Conservation (phyloP, 2,888 invertebrate species). For the Drosophila macrospina region DNA sequence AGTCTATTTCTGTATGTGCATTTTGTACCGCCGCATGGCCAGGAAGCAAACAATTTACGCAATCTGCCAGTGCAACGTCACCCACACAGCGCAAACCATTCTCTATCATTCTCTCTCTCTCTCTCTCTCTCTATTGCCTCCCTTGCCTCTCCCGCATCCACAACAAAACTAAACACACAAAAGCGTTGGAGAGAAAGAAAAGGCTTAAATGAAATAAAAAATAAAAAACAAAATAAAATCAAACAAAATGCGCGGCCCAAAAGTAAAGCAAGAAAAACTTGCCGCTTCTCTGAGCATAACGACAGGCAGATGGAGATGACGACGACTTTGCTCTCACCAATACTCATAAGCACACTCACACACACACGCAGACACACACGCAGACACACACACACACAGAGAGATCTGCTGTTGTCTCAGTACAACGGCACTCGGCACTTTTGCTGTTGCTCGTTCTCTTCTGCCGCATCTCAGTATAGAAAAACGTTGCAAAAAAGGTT, state of each 20-base stretch:
- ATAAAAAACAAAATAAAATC: conserved; percentile 65
- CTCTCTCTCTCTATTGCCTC: neutral
- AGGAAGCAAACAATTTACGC: conserved; percentile 78
- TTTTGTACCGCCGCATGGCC: conserved; percentile 47
- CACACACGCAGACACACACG: conserved; percentile 9
- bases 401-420: conserved; percentile 26
- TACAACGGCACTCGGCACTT: conserved; percentile 27
- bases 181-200: conserved; percentile 32
- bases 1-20: conserved; percentile 37
- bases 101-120: conserved; percentile 2
- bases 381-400: conserved; percentile 17
- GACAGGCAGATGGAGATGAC: conserved; percentile 16
- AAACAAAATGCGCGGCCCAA: conserved; percentile 71
- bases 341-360: conserved; percentile 26
- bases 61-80: conserved; percentile 66
- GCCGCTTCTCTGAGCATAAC: conserved; percentile 42
- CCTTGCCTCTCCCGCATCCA: neutral
- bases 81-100: conserved; percentile 19
- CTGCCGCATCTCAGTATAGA: conserved; percentile 69
- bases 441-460: conserved; percentile 29
- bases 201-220: conserved; percentile 62
- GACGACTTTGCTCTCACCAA: conserved; percentile 57
- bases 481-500: conserved; percentile 77
- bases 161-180: conserved; percentile 48
- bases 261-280: conserved; percentile 65